Evolutionary conservation across 2,113 vertebrate species (phyloP), one percentile per base, ranked within the genome.

Genomic region (Eubucco bourcierii): DNA sequence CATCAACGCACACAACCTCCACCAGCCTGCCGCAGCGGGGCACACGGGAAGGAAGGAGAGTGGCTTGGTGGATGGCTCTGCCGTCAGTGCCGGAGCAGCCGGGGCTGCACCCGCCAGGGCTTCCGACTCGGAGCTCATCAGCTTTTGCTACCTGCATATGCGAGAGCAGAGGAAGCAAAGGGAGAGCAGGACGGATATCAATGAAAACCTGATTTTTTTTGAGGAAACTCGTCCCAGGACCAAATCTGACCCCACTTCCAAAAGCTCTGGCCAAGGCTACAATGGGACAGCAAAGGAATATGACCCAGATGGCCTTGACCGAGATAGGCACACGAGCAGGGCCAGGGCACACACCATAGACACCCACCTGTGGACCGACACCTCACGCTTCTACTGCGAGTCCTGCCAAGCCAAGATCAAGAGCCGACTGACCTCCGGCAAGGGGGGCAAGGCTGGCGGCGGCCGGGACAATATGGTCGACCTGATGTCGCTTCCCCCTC

Each of bases 81-180:
- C 90, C 94, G 4, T 94, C 90, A 34, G 98, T 88, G 29, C 98
- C 73, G 96, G 98, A 95, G 98, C 98, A 84, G 92, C 97, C 58
- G 95, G 97, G 89, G 94, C 96, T 93, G 95, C 98, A 93, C 96
- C 97, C 47, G 39, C 97, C 88, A 96, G 97, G 61, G 97, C 98
- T 78, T 96, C 98, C 47, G 98, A 98, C 96, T 97, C 98, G 88
- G 98, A 99, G 97, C 98, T 99, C 97, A 97, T 99, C 97, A 98
- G 99, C 96, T 98, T 99, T 96, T 99, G 99, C 97, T 99, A 99
- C 97, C 98, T 99, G 96, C 99, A 99, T 96, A 98, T 99, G 97
- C 98, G 97, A 95, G 99, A 99, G 94, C 98, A 99, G 97, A 98
- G 98, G 94, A 99, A 99, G 96, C 98, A 98, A 79, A 98, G 97